Conservation (phyloP, 2,888 invertebrate genomes). For the Papilio protenor region DNA sequence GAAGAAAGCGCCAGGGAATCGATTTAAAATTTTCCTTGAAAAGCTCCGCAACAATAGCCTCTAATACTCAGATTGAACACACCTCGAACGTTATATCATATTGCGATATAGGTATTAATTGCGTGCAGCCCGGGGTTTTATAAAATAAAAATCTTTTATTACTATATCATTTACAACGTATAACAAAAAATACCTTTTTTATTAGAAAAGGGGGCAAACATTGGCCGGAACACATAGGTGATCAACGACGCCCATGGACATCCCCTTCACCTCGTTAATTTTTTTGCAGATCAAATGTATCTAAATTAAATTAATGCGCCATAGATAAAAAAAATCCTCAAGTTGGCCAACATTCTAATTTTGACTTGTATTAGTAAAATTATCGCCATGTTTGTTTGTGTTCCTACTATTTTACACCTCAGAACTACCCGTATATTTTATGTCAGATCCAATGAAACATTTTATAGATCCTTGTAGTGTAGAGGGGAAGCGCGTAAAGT, state of each 20-base stretch:
- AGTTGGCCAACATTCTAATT: background rate
- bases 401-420: background rate
- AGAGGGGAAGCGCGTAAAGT: slow-evolving; percentile 52
- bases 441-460: slow-evolving; percentile 31
- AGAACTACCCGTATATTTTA: slow-evolving; percentile 36
- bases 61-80: slow-evolving; percentile 71
- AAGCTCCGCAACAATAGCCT: slow-evolving; percentile 72
- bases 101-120: slow-evolving; percentile 39
- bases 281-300: too few relatives aligned
- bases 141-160: background rate
- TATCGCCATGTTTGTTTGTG: slow-evolving; percentile 1
- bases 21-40: slow-evolving; percentile 81
- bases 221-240: too few relatives aligned
- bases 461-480: slow-evolving; percentile 42
- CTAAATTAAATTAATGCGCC: too few relatives aligned
- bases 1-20: slow-evolving; percentile 76
- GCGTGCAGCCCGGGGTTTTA: background rate
- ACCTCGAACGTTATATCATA: slow-evolving; percentile 55
- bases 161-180: too few relatives aligned
- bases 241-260: too few relatives aligned
- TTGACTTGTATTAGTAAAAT: background rate
- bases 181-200: too few relatives aligned
- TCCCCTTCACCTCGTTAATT: too few relatives aligned
- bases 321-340: background rate
- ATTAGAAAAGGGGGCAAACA: too few relatives aligned